Conservation (phyloP, 2,888 invertebrate species). For the Noctua comes region DNA sequence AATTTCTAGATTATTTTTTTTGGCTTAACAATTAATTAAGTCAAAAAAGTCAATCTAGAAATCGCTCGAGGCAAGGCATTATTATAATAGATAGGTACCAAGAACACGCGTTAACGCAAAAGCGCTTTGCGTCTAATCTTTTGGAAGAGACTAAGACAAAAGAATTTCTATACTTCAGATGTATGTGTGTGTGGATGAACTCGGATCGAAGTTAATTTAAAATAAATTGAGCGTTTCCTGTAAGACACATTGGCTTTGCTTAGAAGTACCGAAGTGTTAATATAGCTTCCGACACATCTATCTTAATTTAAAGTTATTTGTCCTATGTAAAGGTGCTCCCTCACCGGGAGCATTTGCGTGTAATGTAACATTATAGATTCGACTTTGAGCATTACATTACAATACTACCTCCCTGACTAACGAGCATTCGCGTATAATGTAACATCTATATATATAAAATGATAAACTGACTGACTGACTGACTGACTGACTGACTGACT, state of each 20-base stretch:
- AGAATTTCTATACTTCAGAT: slow-evolving; percentile 1
- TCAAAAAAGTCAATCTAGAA: neutral
- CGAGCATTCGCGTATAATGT: too few relatives aligned
- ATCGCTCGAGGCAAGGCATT: neutral
- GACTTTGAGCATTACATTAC: too few relatives aligned
- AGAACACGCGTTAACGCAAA: neutral
- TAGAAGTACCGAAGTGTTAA: neutral
- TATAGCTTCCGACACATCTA: neutral
- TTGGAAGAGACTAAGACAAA: slow-evolving; percentile 12
- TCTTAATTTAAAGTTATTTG: slow-evolving; percentile 16
- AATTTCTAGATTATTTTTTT: too few relatives aligned
- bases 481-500: too few relatives aligned
- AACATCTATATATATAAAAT: too few relatives aligned
- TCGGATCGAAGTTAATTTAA: slow-evolving; percentile 21
- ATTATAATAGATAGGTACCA: neutral
- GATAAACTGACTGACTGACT: too few relatives aligned
- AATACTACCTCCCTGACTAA: too few relatives aligned
- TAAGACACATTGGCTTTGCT: slow-evolving; percentile 20
- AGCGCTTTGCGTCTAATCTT: neutral
- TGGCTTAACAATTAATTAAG: neutral
- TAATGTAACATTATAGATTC: too few relatives aligned
- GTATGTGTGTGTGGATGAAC: slow-evolving; percentile 14
- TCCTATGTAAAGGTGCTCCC: too few relatives aligned
- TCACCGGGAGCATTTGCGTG: too few relatives aligned
- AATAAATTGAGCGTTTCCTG: slow-evolving; percentile 32